A percentile compares a stretch with the other conserved stretches of the same genome.
Conservation (phyloP, 2,888 invertebrate species). For the Eudemis profundana region DNA sequence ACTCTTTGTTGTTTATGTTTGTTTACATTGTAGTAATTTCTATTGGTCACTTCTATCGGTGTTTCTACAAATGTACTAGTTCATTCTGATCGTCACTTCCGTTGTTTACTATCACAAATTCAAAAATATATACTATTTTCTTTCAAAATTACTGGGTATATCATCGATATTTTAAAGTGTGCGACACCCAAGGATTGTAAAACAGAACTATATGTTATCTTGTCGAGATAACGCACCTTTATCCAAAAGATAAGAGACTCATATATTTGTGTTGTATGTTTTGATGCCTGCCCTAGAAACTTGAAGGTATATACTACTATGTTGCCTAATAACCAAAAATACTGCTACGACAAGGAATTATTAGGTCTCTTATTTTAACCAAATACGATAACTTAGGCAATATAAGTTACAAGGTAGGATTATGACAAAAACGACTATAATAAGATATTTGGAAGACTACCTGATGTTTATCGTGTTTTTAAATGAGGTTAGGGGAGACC, state of each 20-base stretch:
- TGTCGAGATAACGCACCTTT: conserved; percentile 46
- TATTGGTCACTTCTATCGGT: conserved; percentile 1
- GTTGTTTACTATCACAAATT: background rate
- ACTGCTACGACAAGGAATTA: too few species aligned
- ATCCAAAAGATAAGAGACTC: conserved; percentile 59
- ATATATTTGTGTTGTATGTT: conserved; percentile 45
- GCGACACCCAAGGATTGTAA: conserved; percentile 47
- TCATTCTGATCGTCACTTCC: background rate
- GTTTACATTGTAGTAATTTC: conserved; percentile 43
- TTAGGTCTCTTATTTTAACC: too few species aligned
- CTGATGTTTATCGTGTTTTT: too few species aligned
- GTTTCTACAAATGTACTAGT: too few species aligned
- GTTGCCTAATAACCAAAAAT: background rate
- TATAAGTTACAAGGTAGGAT: too few species aligned
- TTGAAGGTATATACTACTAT: conserved; percentile 47
- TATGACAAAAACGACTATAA: too few species aligned
- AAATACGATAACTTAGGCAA: too few species aligned
- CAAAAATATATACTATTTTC: background rate
- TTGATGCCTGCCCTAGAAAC: conserved; percentile 49
- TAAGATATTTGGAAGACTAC: too few species aligned
- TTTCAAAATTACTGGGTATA: conserved; percentile 1
- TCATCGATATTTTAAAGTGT: conserved; percentile 42
- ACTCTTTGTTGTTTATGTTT: conserved; percentile 38
- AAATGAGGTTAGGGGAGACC: too few species aligned
- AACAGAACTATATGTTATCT: conserved; percentile 53